Conservation (phyloP, 2,113 vertebrate species). For the Piprites chloris region DNA sequence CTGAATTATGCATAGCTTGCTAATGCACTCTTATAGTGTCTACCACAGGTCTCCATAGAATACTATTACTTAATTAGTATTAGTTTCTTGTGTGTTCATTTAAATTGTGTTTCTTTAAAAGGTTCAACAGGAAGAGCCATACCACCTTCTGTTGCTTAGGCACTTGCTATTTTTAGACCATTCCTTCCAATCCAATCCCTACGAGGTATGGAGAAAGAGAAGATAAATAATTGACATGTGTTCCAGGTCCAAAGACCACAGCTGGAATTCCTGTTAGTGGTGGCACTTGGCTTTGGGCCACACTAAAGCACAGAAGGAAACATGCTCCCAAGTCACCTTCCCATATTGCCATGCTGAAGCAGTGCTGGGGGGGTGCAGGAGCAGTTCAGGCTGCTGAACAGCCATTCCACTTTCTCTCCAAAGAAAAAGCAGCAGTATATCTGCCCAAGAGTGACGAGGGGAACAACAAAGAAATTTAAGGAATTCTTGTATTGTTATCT, state of each 20-base stretch:
- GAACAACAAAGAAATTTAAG: background rate
- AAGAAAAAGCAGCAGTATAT: background rate
- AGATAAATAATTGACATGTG: background rate
- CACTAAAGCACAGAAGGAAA: background rate
- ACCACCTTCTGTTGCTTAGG: background rate
- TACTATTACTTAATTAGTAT: constrained; percentile 35
- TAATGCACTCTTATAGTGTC: background rate
- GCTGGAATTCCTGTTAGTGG: background rate
- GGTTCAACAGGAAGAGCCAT: background rate
- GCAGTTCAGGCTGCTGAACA: background rate
- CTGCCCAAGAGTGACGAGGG: background rate
- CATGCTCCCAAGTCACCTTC: background rate
- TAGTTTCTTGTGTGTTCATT: constrained; percentile 27
- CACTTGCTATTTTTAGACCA: background rate
- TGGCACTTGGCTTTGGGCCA: background rate
- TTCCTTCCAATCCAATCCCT: background rate
- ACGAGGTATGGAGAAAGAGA: background rate
- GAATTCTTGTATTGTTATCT: background rate
- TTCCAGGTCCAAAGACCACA: background rate
- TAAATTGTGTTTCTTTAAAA: background rate
- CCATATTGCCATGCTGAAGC: background rate
- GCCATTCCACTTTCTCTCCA: background rate
- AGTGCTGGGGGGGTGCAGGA: background rate
- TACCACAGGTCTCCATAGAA: constrained; percentile 19
- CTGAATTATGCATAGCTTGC: constrained; percentile 22